A percentile compares a stretch with the other conserved stretches of the same genome.
Conservation (phyloP, 2,888 invertebrate genomes). For the Taphrorychus bicolor region DNA sequence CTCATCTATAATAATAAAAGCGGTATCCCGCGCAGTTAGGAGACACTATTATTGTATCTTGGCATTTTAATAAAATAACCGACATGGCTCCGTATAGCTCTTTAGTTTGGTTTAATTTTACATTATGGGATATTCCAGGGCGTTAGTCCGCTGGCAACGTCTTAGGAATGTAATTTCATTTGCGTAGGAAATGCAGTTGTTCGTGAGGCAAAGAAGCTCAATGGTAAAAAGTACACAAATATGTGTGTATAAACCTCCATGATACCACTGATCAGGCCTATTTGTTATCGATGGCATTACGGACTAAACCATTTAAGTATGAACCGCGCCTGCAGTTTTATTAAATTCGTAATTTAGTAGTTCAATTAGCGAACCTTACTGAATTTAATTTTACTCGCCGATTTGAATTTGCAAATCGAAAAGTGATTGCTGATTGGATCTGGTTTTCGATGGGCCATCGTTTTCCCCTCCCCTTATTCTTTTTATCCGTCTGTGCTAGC, state of each 20-base stretch:
- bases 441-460: background rate
- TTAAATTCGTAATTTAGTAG: conserved; percentile 9
- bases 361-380: conserved; percentile 7
- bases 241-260: too few relatives aligned
- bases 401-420: background rate
- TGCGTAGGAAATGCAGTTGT: too few relatives aligned
- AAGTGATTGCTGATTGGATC: background rate
- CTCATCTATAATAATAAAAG: conserved; percentile 33
- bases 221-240: too few relatives aligned
- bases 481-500: too few relatives aligned
- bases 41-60: conserved; percentile 30
- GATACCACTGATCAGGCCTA: too few relatives aligned
- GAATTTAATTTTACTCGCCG: conserved; percentile 1
- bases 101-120: conserved; percentile 15
- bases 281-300: background rate
- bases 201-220: too few relatives aligned
- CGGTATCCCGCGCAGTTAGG: conserved; percentile 19
- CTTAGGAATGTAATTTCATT: background rate
- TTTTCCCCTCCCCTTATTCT: too few relatives aligned
- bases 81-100: conserved; percentile 6
- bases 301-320: conserved; percentile 13
- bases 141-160: background rate
- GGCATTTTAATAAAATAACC: conserved; percentile 31
- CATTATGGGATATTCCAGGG: background rate
- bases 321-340: conserved; percentile 1